Base-by-base conservation (phyloP, 2,113 vertebrate genomes). In the Sinocyclocheilus rhinocerous region DNA sequence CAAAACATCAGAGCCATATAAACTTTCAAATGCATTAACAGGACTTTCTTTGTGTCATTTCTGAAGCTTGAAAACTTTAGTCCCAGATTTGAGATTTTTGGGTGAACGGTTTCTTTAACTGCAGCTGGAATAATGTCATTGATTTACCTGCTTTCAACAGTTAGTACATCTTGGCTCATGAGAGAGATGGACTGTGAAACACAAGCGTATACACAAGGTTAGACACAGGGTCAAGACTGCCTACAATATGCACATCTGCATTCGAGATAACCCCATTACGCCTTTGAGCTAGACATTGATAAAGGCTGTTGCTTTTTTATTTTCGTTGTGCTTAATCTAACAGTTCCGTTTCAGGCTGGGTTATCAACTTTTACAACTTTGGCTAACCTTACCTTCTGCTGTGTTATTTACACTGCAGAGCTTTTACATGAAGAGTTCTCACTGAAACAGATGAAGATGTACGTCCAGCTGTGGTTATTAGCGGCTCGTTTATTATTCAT, bases 401-500 rank as follows among this genome's bases (percentile, higher is more conserved):
- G 52, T 77, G 16, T 26, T 87, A 77, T 83, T 83, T 76, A 76
- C 73, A 48, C 42, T 22, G 76, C 88, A 61, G 33, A 82, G 42
- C n/a, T 85, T 81, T 84, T 42, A 83, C 73, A 82, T 76, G 76
- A 78, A 33, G 45, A 22, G 65, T 76, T 52, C 81, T 76, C 81
- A 52, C 1, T 59, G 45, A 70, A 73, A 88, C 80, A 76, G 26
- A 50, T 29, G 8, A 63, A 84, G 75, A 67, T 87, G 65, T 65
- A 63, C 50, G 45, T 88, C 67, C 87, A 26, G 39, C 84, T 76
- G 84, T 76, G 72, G 57, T 76, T 86, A 48, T 88, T 91, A 77
- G 76, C 26, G n/a, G 70, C 79, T 84, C 76, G 76, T 75, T 87
- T 90, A 18, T 79, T 67, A 88, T 85, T 87, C 72, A 76, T 84